Percentiles rank a stretch among this genome's conserved stretches.
Conservation (phyloP, 1,140 invertebrate species). For the Pomacea maculata region DNA sequence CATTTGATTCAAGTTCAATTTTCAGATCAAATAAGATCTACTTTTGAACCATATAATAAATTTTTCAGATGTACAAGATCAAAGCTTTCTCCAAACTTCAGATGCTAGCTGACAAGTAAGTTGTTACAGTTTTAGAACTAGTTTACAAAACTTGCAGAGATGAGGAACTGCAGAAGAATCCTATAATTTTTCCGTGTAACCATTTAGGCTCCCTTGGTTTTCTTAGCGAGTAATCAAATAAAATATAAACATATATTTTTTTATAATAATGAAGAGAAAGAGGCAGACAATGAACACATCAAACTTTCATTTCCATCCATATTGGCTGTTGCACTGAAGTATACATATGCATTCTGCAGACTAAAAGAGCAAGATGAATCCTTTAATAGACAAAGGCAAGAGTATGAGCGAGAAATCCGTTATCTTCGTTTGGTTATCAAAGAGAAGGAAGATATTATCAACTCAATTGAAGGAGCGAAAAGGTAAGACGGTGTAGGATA, state of each 20-base stretch:
- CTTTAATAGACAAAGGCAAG: slow-evolving; percentile 52
- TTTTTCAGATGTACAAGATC: slow-evolving; percentile 53
- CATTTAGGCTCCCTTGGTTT: too few relatives aligned
- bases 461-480: slow-evolving; percentile 46
- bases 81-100: slow-evolving; percentile 55
- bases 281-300: neutral
- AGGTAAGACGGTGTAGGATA: slow-evolving; percentile 40
- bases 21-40: too few relatives aligned
- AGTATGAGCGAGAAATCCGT: slow-evolving; percentile 62
- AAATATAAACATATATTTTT: neutral
- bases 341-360: slow-evolving; percentile 24
- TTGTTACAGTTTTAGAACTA: neutral
- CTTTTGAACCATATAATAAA: neutral
- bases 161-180: too few relatives aligned
- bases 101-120: slow-evolving; percentile 55
- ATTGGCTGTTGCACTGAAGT: neutral
- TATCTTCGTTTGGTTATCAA: slow-evolving; percentile 53
- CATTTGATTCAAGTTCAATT: too few relatives aligned
- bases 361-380: slow-evolving; percentile 59
- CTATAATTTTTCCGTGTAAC: too few relatives aligned
- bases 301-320: too few relatives aligned
- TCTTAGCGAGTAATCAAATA: too few relatives aligned
- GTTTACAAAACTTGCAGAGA: too few relatives aligned
- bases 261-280: neutral
- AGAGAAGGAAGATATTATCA: slow-evolving; percentile 56